Evolutionary conservation across 2,888 invertebrate genomes (phyloP).

Genomic region (Rhimphoctona megacephalus): DNA sequence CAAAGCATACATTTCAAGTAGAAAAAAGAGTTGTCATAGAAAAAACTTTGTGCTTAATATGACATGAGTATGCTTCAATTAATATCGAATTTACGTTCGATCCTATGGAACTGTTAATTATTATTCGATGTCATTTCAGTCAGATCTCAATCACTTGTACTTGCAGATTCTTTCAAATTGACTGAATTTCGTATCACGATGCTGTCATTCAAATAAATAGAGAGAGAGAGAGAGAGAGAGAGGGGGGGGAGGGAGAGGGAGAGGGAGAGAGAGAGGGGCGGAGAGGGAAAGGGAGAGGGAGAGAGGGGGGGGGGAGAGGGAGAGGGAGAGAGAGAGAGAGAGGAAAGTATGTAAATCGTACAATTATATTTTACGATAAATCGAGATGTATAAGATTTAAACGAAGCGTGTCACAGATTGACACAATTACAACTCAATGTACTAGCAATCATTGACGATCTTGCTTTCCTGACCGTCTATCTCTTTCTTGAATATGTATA

Average conservation of each 20-base stretch:
- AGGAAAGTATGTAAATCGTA: background rate
- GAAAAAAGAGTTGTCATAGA: background rate
- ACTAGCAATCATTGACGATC: constrained; percentile 9
- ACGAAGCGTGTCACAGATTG: constrained; percentile 16
- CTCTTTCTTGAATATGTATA: background rate
- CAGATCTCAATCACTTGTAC: background rate
- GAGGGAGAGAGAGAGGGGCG: no score
- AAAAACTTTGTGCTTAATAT: constrained; percentile 1
- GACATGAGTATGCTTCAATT: background rate
- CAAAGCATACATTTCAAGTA: background rate
- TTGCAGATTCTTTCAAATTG: background rate
- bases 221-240: no score
- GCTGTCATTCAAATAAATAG: background rate
- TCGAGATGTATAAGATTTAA: constrained; percentile 28
- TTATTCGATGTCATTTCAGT: background rate
- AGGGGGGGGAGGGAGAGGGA: no score
- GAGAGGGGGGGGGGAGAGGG: no score
- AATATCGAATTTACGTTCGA: background rate
- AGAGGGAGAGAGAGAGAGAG: no score
- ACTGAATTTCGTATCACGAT: background rate
- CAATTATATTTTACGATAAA: background rate
- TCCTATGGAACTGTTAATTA: background rate
- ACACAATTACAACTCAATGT: constrained; percentile 39
- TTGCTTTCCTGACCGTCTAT: background rate
- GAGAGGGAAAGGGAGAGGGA: no score